phyloP scores from a whole-genome alignment of 2,797 vertebrate genomes.

The Holocentrus rufus region DNA sequence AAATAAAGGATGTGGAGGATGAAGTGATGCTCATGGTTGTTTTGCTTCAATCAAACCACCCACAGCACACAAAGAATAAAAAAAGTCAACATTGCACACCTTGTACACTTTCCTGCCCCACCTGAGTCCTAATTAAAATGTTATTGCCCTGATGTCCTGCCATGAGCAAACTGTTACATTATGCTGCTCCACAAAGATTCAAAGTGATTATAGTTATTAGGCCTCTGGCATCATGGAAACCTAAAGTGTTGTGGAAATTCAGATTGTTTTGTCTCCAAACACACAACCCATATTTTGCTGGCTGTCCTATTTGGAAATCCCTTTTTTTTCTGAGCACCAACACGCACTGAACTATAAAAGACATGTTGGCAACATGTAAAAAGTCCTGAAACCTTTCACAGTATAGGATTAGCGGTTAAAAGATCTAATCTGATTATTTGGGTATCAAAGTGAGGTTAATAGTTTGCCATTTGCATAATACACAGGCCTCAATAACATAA shows the following conservation, averaged over 20 bases:
- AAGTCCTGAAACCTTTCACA: neutral
- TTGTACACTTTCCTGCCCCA: neutral
- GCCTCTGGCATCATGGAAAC: neutral
- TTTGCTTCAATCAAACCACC: too few relatives aligned
- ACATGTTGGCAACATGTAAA: neutral
- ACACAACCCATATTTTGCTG: conserved; percentile 39
- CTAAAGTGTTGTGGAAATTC: neutral
- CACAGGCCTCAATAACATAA: too few relatives aligned
- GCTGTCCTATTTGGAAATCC: neutral
- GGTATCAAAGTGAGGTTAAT: too few relatives aligned
- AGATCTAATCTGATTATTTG: neutral
- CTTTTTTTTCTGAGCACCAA: neutral
- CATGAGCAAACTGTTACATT: neutral
- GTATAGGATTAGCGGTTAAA: neutral
- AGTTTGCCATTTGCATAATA: too few relatives aligned
- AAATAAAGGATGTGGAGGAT: neutral
- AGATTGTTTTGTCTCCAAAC: conserved; percentile 50
- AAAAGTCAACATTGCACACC: too few relatives aligned
- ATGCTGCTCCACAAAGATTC: too few relatives aligned
- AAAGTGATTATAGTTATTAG: neutral
- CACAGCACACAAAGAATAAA: too few relatives aligned
- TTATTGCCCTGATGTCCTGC: too few relatives aligned
- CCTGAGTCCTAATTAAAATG: too few relatives aligned
- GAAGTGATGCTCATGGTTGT: too few relatives aligned
- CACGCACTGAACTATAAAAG: neutral